phyloP scores from a whole-genome alignment of 2,113 vertebrate genomes.

The Neoarius graeffei region DNA sequence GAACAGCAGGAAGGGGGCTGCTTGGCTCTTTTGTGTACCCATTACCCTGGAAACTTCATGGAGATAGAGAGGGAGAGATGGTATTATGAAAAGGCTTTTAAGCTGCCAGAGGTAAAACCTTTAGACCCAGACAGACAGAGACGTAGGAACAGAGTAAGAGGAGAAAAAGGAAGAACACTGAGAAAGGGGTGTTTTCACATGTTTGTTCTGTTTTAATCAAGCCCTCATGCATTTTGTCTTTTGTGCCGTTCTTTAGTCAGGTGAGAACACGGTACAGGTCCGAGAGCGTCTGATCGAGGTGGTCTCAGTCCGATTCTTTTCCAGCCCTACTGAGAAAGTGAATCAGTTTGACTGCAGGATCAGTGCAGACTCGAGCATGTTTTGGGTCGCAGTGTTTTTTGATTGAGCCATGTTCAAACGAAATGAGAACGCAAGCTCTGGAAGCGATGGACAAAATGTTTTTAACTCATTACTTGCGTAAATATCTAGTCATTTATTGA shows the following conservation, averaged over 20 bases:
- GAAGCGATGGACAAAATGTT: neutral
- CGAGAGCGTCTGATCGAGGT: neutral
- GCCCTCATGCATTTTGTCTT: neutral
- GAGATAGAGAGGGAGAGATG: neutral
- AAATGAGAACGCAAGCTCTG: neutral
- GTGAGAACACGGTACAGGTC: neutral
- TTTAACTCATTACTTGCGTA: neutral
- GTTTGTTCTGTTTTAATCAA: neutral
- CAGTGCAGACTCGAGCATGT: neutral
- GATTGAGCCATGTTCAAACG: neutral
- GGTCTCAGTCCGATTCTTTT: neutral
- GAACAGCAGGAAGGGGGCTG: neutral
- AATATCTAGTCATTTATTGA: neutral
- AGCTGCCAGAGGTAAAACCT: constrained; percentile 16
- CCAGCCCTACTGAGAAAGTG: neutral
- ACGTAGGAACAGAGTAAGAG: neutral
- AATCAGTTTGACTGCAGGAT: neutral
- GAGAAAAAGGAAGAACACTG: neutral
- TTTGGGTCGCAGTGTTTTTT: neutral
- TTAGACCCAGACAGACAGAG: neutral
- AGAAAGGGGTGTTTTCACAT: neutral
- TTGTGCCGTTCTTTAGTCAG: neutral
- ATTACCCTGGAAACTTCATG: constrained; percentile 60
- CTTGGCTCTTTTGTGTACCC: constrained; percentile 62
- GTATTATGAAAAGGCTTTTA: neutral